A percentile compares a stretch with the other conserved stretches of the same genome.
These are phyloP conservation scores for Heliconius hewitsoni DNA, from an alignment of 1,140 invertebrate genomes.

Conservation along the genomic window DNA sequence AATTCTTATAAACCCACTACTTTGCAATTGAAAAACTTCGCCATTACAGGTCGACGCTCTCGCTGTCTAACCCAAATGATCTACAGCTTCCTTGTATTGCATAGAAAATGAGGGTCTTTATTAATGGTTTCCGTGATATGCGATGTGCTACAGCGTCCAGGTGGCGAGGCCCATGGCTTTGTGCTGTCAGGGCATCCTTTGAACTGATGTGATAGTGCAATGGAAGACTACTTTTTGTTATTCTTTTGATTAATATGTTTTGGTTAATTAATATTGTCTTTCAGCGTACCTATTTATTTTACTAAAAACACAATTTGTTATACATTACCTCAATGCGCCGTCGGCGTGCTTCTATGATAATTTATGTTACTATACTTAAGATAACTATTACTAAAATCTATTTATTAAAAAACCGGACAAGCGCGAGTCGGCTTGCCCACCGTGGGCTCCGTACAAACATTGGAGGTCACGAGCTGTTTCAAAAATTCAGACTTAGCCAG, in stretches of 20 bases:
- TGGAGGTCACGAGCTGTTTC: no score
- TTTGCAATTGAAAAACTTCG: neutral
- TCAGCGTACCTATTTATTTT: no score
- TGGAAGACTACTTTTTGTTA: neutral
- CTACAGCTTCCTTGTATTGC: slow-evolving; percentile 2
- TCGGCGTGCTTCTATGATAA: neutral
- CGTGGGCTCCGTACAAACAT: no score
- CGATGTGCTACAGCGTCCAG: neutral
- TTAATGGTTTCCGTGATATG: slow-evolving; percentile 15
- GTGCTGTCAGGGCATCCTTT: neutral
- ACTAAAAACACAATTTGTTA: no score
- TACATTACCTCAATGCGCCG: no score
- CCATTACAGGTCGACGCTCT: neutral
- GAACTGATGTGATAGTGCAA: neutral
- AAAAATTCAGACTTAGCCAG: no score
- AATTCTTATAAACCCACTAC: neutral
- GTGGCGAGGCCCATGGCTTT: neutral
- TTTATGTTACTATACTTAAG: no score
- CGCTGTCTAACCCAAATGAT: neutral
- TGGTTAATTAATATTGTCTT: neutral
- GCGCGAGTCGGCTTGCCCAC: no score
- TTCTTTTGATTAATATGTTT: neutral
- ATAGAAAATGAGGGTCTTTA: slow-evolving; percentile 15
- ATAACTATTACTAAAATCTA: no score
- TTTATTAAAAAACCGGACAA: no score